Percentiles rank a stretch among this genome's conserved stretches.
Conservation (phyloP, 2,888 invertebrate species). For the Pachliopta kotzebuea region DNA sequence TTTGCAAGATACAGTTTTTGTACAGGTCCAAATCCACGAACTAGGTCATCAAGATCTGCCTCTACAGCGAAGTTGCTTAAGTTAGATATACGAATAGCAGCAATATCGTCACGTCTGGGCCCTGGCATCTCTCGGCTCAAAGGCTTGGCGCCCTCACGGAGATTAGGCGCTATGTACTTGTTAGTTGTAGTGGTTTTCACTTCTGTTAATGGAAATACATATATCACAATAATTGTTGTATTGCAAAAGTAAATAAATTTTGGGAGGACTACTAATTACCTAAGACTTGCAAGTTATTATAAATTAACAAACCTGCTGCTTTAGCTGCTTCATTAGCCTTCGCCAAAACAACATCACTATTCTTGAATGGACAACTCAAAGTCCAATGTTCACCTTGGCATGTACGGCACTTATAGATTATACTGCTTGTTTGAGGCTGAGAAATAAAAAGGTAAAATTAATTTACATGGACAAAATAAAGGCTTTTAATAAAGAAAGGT, state of each 20-base stretch:
- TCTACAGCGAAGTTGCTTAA: constrained; percentile 97
- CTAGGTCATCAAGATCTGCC: constrained; percentile 96
- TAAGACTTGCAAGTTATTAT: too few relatives aligned
- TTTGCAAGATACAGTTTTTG: constrained; percentile 97
- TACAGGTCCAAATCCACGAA: constrained; percentile 95
- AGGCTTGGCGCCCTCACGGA: constrained; percentile 90
- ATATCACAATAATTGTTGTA: too few relatives aligned
- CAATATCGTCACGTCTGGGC: constrained; percentile 89
- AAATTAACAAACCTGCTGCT: constrained; percentile 50
- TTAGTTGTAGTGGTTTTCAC: constrained; percentile 73
- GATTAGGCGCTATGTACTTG: constrained; percentile 93
- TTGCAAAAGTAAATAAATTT: background rate
- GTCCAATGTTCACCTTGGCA: constrained; percentile 99
- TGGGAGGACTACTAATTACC: background rate
- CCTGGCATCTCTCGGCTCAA: constrained; percentile 81
- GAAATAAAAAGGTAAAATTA: constrained; percentile 28
- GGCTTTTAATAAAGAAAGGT: too few relatives aligned
- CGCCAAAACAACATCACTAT: constrained; percentile 87
- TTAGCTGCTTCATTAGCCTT: constrained; percentile 76
- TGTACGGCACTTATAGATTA: constrained; percentile 91
- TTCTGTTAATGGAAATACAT: constrained; percentile 47
- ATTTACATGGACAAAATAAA: too few relatives aligned
- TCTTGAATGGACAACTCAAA: constrained; percentile 98
- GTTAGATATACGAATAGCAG: constrained; percentile 98
- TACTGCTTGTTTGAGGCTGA: constrained; percentile 81